Base-by-base conservation (phyloP, 2,888 invertebrate genomes). In the Heteropelma amictum region DNA sequence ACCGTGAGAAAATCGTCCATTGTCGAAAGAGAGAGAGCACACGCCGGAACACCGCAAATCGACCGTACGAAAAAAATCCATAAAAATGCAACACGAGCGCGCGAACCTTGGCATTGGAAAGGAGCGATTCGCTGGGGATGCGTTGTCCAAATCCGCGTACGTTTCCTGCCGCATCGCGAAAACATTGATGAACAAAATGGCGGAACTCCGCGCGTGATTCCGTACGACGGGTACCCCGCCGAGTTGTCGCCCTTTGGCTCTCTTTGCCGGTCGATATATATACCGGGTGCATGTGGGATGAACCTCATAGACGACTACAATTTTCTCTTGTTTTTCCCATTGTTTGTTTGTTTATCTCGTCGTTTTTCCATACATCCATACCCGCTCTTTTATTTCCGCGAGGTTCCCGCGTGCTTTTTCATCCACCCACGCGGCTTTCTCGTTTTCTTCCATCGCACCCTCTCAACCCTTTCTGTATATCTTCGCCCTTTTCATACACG, bases 101-200 rank as follows among this genome's bases (percentile, higher is more conserved):
- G 35, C 65, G 72, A 78, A 79, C 77, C 78, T 79, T 80, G 79
- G 79, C 79, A 78, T 80, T 78, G 78, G 60, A 63, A 58, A 40
- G n/a, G n/a, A 40, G 58, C 70, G 47, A 54, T 42, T 26, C 28
- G n/a, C n/a, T n/a, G n/a, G 21, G 12, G 21, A 14, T 21, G n/a
- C n/a, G n/a, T 42, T 7, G 40, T 42, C 19, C 40, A 19, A 42
- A 17, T 26, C 8, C 33, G 7, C 26, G 8, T 51, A 17, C 12
- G 17, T 10, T n/a, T n/a, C n/a, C n/a, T n/a, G n/a, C n/a, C n/a
- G n/a, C n/a, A n/a, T n/a, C 6, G 19, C 2, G 10, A 19, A 10
- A 45, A 17, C n/a, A 45, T 45, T 53, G 51, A 1, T 33, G 35
- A 35, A 1, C 30, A 54, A 35, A 54, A 38, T 14, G 54, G 54